phyloP scores from a whole-genome alignment of 2,113 vertebrate genomes.

The Alosa alosa region DNA sequence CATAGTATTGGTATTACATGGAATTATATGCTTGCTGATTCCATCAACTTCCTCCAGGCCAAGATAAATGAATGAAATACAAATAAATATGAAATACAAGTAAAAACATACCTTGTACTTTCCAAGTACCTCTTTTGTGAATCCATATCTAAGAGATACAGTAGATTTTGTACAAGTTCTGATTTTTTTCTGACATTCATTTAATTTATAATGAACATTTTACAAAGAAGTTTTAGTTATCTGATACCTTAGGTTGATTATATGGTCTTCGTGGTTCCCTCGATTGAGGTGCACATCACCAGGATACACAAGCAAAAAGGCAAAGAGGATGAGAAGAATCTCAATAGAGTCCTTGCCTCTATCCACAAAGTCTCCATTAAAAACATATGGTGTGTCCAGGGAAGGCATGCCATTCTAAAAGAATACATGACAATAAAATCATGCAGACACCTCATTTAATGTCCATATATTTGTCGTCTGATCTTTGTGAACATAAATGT shows the following conservation, averaged over 20 bases:
- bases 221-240: neutral
- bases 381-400: constrained; percentile 84
- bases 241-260: constrained; percentile 86
- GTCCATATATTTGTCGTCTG: neutral
- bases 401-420: constrained; percentile 90
- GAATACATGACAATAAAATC: neutral
- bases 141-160: constrained; percentile 80
- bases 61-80: neutral
- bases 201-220: neutral
- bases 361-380: constrained; percentile 95
- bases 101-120: constrained; percentile 85
- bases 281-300: constrained; percentile 88
- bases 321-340: constrained; percentile 86
- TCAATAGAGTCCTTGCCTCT: constrained; percentile 89
- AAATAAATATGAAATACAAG: neutral
- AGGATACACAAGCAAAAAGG: constrained; percentile 88
- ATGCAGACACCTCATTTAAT: neutral
- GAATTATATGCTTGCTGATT: neutral
- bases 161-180: neutral
- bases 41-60: neutral
- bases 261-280: constrained; percentile 92
- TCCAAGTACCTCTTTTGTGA: constrained; percentile 89
- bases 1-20: neutral
- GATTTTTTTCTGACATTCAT: neutral
- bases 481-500: neutral